Evolutionary conservation across 1,140 invertebrate species (phyloP), one percentile per base, ranked within the genome.

Genomic region (Drosophila bipectinata): DNA sequence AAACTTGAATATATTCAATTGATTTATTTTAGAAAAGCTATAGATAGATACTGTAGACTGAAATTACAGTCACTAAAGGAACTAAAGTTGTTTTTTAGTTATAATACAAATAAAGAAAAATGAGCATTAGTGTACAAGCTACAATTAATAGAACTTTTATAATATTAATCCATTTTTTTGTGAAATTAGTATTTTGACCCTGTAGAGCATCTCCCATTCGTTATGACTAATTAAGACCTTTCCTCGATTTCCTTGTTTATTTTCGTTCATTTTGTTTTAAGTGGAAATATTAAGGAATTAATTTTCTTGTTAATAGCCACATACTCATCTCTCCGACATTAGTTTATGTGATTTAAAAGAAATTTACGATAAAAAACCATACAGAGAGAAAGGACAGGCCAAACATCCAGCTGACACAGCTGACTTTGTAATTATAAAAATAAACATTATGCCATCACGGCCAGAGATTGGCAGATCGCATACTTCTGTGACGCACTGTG

Each of bases 221-320:
- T 12, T 26, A 15, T 59, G 21, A 12, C 10, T 8, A 10, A 10
- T 26, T 28, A 8, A 5, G 10, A 3, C 14, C 2, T 9, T 44
- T 44, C 14, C 3, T 1, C 39, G 3, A 39, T 34, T 51, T 55
- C 15, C 63, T 55, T 54, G 32, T 55, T 52, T 52, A 54, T 59
- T 9, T 32, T 47, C 37, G 21, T 3, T 39, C 24, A 37, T 41
- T 56, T 58, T 75, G 37, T 64, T 79, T 44, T 30, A 69, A 62
- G 32, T 69, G 63, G 51, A 79, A 79, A 64, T 69, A 57, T 77
- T 52, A 41, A 18, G 34, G 32, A 68, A 63, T 87, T 81, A 74
- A 83, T 77, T 77, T 81, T 69, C 64, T 34, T 81, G 81, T 72
- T 87, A 85, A 85, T 87, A 71, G 73, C 34, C 72, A 32, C 48